phyloP scores from a whole-genome alignment of 2,113 vertebrate species.

The Nyctibius bracteatus region DNA sequence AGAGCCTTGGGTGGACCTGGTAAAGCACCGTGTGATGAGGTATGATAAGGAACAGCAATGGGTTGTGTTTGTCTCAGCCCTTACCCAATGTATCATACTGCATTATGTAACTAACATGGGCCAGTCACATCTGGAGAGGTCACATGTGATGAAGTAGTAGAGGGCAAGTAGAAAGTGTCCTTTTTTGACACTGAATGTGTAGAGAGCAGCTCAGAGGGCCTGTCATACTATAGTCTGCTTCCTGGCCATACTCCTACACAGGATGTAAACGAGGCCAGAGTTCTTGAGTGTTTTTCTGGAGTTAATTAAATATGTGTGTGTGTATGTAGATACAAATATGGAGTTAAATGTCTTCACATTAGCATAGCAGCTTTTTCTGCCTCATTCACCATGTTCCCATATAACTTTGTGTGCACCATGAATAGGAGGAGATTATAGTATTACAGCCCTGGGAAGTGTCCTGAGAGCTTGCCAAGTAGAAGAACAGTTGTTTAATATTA shows the following conservation, averaged over 20 bases:
- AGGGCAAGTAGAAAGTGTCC: not conserved
- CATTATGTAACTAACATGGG: not conserved
- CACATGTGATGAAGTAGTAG: not conserved
- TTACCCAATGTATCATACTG: not conserved
- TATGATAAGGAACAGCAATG: not conserved
- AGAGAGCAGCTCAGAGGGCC: not conserved
- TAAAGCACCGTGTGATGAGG: accelerated
- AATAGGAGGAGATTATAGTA: not conserved
- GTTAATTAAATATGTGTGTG: not conserved
- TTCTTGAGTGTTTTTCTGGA: not conserved
- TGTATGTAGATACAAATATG: not conserved
- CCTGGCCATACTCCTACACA: not conserved
- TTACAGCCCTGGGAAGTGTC: not conserved
- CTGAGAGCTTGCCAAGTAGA: not conserved
- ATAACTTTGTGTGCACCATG: not conserved
- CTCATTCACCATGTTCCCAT: not conserved
- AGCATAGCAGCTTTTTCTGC: not conserved
- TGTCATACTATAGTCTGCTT: not conserved
- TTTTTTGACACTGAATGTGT: not conserved
- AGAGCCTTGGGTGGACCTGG: not conserved
- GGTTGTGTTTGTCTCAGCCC: not conserved
- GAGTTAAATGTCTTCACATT: not conserved
- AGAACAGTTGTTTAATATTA: constrained; percentile 7
- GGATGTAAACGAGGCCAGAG: not conserved
- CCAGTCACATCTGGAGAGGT: not conserved